Percentiles rank a stretch among this genome's conserved stretches.
These are phyloP conservation scores for Hepsetus odoe DNA, from an alignment of 2,113 vertebrate species.

Conservation along the genomic window DNA sequence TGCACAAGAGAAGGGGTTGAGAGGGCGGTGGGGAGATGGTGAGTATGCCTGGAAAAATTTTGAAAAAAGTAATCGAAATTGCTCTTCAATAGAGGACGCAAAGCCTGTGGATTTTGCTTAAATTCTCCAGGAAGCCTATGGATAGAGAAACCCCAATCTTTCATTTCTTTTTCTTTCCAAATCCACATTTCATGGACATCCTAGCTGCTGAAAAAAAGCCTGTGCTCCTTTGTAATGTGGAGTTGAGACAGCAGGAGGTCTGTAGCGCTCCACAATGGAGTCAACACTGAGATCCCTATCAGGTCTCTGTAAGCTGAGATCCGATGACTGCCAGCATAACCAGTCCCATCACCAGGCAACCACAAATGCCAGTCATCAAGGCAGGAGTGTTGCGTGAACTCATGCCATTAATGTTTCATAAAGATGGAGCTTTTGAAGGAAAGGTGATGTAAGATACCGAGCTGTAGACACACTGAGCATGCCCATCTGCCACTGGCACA, in stretches of 20 bases:
- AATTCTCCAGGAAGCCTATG: constrained; percentile 15
- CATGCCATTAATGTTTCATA: constrained; percentile 50
- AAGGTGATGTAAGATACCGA: constrained; percentile 8
- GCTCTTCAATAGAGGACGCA: neutral
- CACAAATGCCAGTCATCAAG: constrained; percentile 10
- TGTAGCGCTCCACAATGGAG: constrained; percentile 26
- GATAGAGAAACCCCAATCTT: neutral
- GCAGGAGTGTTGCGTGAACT: constrained; percentile 32
- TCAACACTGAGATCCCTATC: constrained; percentile 20
- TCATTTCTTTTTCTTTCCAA: neutral
- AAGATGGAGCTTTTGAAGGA: constrained; percentile 24
- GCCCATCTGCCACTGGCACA: constrained; percentile 32
- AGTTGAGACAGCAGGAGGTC: constrained; percentile 24
- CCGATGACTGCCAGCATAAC: neutral
- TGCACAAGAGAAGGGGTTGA: neutral
- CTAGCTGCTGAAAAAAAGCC: neutral
- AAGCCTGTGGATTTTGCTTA: constrained; percentile 18
- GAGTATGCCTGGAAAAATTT: constrained; percentile 25
- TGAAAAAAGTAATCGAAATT: constrained; percentile 15
- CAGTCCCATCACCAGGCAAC: constrained; percentile 37
- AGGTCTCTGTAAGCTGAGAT: constrained; percentile 54
- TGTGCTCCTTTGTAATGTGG: neutral
- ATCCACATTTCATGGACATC: constrained; percentile 3
- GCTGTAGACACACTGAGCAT: constrained; percentile 18
- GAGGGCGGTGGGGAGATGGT: neutral